phyloP scores from a whole-genome alignment of 2,113 vertebrate genomes.

The Poeciliopsis occidentalis region DNA sequence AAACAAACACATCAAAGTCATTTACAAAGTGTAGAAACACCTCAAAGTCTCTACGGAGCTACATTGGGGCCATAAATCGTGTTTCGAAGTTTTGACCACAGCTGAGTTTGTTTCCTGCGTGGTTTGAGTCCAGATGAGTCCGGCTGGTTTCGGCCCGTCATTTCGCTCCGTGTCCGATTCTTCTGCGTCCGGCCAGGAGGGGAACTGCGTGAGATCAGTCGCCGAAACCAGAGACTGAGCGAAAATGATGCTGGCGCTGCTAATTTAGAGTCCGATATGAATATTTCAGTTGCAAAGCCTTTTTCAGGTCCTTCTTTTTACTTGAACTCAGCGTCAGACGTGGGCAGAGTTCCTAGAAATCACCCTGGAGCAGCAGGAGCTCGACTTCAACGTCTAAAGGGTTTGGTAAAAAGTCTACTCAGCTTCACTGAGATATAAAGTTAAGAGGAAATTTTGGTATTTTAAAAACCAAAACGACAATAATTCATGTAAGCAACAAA shows the following conservation, averaged over 20 bases:
- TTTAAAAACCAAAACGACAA: too few species aligned
- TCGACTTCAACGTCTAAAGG: too few species aligned
- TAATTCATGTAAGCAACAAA: too few species aligned
- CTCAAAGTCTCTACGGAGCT: too few species aligned
- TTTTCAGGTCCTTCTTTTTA: background rate
- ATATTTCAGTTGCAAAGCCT: background rate
- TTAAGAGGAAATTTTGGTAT: too few species aligned
- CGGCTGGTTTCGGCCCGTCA: conserved; percentile 59
- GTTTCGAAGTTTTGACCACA: too few species aligned
- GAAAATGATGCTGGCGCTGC: background rate
- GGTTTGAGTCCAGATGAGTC: conserved; percentile 33
- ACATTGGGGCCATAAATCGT: too few species aligned
- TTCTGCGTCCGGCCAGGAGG: conserved; percentile 17
- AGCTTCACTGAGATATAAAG: too few species aligned
- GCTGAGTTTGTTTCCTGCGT: background rate
- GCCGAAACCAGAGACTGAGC: background rate
- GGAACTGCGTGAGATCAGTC: background rate
- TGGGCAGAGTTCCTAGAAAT: too few species aligned
- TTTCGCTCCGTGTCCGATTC: background rate
- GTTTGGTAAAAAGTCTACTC: too few species aligned
- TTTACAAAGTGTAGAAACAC: too few species aligned
- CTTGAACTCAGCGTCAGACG: background rate
- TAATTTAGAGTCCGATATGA: background rate
- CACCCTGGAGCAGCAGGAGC: rapidly evolving
- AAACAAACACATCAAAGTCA: too few species aligned